Base-by-base conservation (phyloP, 2,113 vertebrate species). In the Actenoides hombroni region DNA sequence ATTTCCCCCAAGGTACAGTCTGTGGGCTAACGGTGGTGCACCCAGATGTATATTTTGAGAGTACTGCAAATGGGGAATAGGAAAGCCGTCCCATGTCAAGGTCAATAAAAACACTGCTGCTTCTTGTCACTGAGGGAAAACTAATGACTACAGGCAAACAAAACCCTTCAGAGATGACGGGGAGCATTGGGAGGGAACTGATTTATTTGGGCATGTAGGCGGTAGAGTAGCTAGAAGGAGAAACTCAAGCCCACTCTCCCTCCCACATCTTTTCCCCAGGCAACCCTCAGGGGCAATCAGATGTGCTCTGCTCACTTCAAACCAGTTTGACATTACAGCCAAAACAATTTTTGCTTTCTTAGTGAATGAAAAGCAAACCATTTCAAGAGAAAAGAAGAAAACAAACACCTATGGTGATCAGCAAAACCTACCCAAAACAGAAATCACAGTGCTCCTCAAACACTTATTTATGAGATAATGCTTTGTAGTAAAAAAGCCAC, bases 181-280 rank as follows among this genome's bases (percentile, higher is more conserved):
- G 60, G 68, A 76, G 63, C 51, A 29, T 60, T 57, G 74, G 60
- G 93, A 88, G 59, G 85, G 73, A 93, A 75, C 86, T 86, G 92
- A 94, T 95, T 93, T 96, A 92, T 95, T 86, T 88, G 84, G 79
- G 90, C 67, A 56, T 26, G 94, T 94, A 92, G 95, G 95, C 2
- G 4, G 88, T 26, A 28, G 35, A 86, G 79, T 39, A 88, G 69
- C 95, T 93, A 16, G 79, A 71, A 87, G 86, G 86, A 75, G 87
- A 95, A 95, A 95, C 33, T 88, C 65, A 69, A 91, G 49, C 56
- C 74, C 16, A 56, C 68, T 67, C 67, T 96, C 26, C 91, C 77
- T 90, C 94, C 88, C 88, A 95, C 88, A 42, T 88, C 79, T 81
- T 87, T 24, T 53, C 95, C 80, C 54, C 46, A 42, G 85, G 94